These are phyloP conservation scores for Pica pica DNA, from an alignment of 2,113 vertebrate genomes.

Conservation along the genomic window DNA sequence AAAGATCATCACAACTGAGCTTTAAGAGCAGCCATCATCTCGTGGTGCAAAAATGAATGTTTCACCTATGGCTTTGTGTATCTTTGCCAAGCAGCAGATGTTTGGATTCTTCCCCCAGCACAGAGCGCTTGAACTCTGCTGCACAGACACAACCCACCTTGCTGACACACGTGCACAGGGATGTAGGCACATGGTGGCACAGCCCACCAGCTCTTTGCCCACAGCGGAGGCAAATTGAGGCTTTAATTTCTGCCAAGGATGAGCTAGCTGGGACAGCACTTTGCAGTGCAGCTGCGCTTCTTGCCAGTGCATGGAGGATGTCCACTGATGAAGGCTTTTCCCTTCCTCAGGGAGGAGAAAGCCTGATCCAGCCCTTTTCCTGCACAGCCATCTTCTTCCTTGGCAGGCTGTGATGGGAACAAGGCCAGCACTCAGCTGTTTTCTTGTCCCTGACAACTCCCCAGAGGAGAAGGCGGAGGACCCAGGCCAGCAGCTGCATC, in stretches of 20 bases:
- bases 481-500: neutral
- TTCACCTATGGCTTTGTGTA: neutral
- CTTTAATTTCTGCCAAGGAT: neutral
- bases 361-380: neutral
- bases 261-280: neutral
- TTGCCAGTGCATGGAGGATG: neutral
- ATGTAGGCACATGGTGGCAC: neutral
- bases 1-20: neutral
- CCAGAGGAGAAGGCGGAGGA: neutral
- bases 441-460: neutral
- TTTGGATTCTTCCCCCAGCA: neutral
- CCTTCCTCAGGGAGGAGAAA: neutral
- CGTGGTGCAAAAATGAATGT: neutral
- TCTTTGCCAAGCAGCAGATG: neutral
- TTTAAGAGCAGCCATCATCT: neutral
- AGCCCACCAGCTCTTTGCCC: neutral
- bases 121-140: neutral
- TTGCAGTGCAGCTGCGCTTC: neutral
- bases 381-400: neutral
- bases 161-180: neutral
- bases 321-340: neutral
- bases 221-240: neutral
- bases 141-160: neutral
- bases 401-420: neutral
- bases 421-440: neutral